Conservation (phyloP, 2,113 vertebrate genomes). For the Erythrocercus mccallii region DNA sequence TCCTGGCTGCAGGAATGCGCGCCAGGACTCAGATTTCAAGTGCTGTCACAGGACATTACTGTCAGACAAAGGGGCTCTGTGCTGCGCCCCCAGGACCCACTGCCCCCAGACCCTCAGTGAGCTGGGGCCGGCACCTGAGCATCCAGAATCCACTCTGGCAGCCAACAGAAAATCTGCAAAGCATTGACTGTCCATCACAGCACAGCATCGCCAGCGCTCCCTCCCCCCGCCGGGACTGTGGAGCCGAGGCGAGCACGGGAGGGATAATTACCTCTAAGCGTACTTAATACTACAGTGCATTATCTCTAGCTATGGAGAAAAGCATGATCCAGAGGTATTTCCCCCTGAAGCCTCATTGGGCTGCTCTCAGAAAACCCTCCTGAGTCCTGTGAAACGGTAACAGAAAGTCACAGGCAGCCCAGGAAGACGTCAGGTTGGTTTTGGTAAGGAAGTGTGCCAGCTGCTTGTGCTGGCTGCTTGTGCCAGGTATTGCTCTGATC, state of each 20-base stretch:
- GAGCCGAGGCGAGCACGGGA: conserved; percentile 46
- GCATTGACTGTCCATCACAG: fast-evolving
- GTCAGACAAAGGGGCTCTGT: conserved; percentile 66
- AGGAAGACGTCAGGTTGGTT: conserved; percentile 17
- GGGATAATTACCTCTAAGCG: conserved; percentile 72
- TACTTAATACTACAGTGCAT: conserved; percentile 70
- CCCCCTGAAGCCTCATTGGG: conserved; percentile 70
- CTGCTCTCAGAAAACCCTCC: conserved; percentile 68
- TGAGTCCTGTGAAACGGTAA: conserved; percentile 67
- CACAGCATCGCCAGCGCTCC: fast-evolving
- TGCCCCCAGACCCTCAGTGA: background rate
- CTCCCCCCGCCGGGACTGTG: background rate
- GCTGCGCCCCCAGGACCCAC: background rate
- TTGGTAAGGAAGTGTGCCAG: background rate
- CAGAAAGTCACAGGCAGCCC: conserved; percentile 46
- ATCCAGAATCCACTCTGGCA: background rate
- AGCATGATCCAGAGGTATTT: conserved; percentile 59
- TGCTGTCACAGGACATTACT: conserved; percentile 67
- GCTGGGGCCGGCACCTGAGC: background rate
- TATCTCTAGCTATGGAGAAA: conserved; percentile 71
- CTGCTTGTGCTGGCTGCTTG: background rate
- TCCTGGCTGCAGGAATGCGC: conserved; percentile 21
- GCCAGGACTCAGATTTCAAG: conserved; percentile 54
- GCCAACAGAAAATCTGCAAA: background rate
- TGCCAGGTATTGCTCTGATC: background rate